A percentile compares a stretch with the other conserved stretches of the same genome.
These are phyloP conservation scores for Odontesthes bonariensis DNA, from an alignment of 2,113 vertebrate species.

Conservation along the genomic window DNA sequence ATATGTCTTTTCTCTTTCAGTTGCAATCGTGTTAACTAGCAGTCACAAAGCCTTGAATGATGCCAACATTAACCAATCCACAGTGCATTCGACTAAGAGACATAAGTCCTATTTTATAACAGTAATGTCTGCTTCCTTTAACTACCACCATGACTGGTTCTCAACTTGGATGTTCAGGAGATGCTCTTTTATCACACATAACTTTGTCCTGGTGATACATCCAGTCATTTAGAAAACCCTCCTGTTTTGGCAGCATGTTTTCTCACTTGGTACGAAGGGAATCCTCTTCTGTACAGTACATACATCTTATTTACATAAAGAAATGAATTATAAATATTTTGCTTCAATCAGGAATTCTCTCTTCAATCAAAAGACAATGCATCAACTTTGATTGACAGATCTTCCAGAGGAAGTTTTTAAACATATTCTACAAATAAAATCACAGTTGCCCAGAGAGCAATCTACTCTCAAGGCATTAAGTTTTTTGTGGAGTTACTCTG, in stretches of 20 bases:
- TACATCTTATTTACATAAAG: not conserved
- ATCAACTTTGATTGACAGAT: not conserved
- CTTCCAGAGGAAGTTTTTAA: too few relatives aligned
- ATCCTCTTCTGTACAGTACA: too few relatives aligned
- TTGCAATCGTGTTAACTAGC: too few relatives aligned
- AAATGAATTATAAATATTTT: not conserved
- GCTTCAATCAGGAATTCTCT: not conserved
- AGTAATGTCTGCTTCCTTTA: too few relatives aligned
- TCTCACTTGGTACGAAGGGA: too few relatives aligned
- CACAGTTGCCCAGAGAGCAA: not conserved
- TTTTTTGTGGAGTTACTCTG: conserved; percentile 7
- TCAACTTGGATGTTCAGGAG: not conserved
- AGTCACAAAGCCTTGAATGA: too few relatives aligned
- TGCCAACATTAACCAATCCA: too few relatives aligned
- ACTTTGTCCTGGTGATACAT: not conserved
- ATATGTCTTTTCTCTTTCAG: conserved; percentile 9
- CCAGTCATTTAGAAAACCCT: too few relatives aligned
- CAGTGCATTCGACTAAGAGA: too few relatives aligned
- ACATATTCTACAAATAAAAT: not conserved
- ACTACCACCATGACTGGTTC: too few relatives aligned
- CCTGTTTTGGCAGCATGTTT: too few relatives aligned
- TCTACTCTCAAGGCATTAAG: conserved; percentile 2
- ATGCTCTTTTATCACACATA: not conserved
- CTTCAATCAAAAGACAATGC: not conserved
- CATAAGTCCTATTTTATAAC: too few relatives aligned